Evolutionary conservation across 2,888 invertebrate species (phyloP).

Genomic region (Morpho achilles): DNA sequence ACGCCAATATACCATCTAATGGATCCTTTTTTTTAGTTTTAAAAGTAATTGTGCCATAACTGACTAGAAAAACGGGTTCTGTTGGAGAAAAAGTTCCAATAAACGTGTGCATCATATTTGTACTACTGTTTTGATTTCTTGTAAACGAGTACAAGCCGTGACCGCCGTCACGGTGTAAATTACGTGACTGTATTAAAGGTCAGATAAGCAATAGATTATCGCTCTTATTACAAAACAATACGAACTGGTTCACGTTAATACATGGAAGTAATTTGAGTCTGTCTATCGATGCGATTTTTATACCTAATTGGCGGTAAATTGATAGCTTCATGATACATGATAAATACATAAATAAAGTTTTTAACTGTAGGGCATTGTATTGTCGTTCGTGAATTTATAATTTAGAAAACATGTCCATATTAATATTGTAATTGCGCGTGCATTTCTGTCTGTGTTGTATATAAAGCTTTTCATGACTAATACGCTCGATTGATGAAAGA

Average conservation of each 20-base stretch:
- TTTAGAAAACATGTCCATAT: too few species aligned
- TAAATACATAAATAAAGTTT: constrained; percentile 4
- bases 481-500: too few species aligned
- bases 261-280: neutral
- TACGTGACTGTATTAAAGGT: constrained; percentile 14
- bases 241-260: neutral
- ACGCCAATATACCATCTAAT: too few species aligned
- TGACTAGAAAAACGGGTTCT: too few species aligned
- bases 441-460: too few species aligned
- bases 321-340: constrained; percentile 14
- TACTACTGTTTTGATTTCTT: constrained; percentile 23
- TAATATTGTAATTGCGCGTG: too few species aligned
- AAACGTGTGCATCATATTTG: neutral
- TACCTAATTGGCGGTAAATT: constrained; percentile 23
- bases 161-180: constrained; percentile 29
- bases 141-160: constrained; percentile 27
- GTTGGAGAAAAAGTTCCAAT: too few species aligned
- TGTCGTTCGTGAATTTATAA: too few species aligned
- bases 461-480: too few species aligned
- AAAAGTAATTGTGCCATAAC: too few species aligned
- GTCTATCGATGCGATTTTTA: constrained; percentile 17
- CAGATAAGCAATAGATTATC: constrained; percentile 4
- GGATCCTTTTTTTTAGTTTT: too few species aligned
- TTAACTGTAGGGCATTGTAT: neutral
- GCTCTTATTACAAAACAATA: constrained; percentile 13